Conservation (phyloP, 2,113 vertebrate species). For the Falcunculus frontatus region DNA sequence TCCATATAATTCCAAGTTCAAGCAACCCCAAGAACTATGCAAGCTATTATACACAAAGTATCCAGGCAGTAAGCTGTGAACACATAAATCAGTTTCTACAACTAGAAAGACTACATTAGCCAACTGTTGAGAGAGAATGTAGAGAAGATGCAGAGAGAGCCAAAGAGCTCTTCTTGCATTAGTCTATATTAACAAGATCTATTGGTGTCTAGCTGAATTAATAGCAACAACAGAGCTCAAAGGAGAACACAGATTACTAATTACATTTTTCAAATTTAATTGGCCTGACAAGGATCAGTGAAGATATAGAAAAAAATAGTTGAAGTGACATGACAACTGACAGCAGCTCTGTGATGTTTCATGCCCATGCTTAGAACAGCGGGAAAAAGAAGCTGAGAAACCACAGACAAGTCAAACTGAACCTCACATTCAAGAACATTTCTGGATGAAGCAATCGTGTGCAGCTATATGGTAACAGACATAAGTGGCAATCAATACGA, state of each 20-base stretch:
- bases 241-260: neutral
- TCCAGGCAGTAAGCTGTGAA: neutral
- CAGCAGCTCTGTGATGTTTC: neutral
- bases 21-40: neutral
- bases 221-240: neutral
- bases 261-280: neutral
- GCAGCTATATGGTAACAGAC: neutral
- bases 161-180: neutral
- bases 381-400: neutral
- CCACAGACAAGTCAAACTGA: neutral
- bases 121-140: neutral
- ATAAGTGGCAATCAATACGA: neutral
- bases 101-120: neutral
- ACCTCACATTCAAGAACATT: neutral
- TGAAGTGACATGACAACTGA: neutral
- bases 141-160: neutral
- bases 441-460: neutral
- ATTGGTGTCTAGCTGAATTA: neutral
- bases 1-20: neutral
- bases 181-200: neutral
- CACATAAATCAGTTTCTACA: neutral
- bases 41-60: neutral
- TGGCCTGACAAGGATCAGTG: neutral
- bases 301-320: neutral
- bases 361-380: rapidly evolving